These are phyloP conservation scores for Pomacea maculata DNA, from an alignment of 1,140 invertebrate genomes.

Conservation along the genomic window DNA sequence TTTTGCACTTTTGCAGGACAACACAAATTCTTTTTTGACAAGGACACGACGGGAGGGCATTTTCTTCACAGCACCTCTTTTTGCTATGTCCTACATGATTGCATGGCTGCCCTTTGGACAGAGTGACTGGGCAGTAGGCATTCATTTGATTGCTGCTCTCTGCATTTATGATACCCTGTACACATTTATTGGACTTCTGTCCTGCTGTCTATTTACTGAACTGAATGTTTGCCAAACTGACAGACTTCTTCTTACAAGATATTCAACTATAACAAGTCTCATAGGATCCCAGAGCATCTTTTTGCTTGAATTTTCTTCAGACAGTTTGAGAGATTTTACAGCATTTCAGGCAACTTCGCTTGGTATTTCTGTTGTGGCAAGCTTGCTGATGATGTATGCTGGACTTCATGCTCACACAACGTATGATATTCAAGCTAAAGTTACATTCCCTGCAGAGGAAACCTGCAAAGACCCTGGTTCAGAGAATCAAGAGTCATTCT, in stretches of 20 bases:
- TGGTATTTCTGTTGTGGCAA: constrained; percentile 48
- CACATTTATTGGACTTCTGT: constrained; percentile 64
- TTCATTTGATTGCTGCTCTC: constrained; percentile 63
- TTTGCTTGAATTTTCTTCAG: constrained; percentile 45
- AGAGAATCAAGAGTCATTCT: constrained; percentile 29
- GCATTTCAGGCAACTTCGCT: constrained; percentile 55
- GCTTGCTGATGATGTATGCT: constrained; percentile 52
- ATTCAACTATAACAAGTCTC: constrained; percentile 42
- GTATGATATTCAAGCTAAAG: constrained; percentile 36
- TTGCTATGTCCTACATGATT: constrained; percentile 63
- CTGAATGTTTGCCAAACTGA: constrained; percentile 33
- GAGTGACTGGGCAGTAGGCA: constrained; percentile 29
- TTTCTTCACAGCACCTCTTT: constrained; percentile 62
- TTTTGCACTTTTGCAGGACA: constrained; percentile 65
- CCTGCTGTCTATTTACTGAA: constrained; percentile 65
- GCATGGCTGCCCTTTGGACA: constrained; percentile 65
- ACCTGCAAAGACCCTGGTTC: neutral
- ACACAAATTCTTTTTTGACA: constrained; percentile 50
- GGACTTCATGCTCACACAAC: constrained; percentile 52
- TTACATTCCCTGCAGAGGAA: neutral
- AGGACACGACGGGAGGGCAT: constrained; percentile 61
- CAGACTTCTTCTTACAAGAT: constrained; percentile 49
- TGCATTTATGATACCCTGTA: constrained; percentile 67
- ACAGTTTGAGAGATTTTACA: constrained; percentile 52
- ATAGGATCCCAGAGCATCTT: constrained; percentile 48